Evolutionary conservation across 2,113 vertebrate genomes (phyloP), one percentile per base, ranked within the genome.

Genomic region (Pterocles orientalis): DNA sequence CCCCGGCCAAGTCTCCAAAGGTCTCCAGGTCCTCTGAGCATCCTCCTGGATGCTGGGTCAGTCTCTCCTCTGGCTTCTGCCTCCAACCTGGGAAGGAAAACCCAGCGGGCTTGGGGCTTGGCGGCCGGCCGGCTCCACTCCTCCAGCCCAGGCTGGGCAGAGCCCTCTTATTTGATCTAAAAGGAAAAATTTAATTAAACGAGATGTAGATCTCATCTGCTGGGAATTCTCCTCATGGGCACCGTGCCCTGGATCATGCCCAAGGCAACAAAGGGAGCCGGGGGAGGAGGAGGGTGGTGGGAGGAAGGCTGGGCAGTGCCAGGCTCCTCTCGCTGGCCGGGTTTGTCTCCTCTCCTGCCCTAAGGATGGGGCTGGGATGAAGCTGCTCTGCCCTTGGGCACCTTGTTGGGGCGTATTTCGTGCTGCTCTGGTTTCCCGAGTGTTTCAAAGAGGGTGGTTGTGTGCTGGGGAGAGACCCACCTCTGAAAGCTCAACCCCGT

Each of bases 261-360:
- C 86, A 77, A 65, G 72, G 72, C 65, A 61, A 19, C 25, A 24
- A 5, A 26, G 60, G 39, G 39, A 68, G 58, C 72, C 0, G 4
- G 54, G 39, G 21, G 73, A 94, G 84, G 72, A 86, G 68, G 68
- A 72, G 60, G 29, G 23, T 0, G 36, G 31, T 76, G 80, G 64
- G 89, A 95, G 83, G 96, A 94, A 94, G 84, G 72, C 53, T 64
- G 83, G 80, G 76, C 51, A 71, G 43, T 64, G 62, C 81, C 7
- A 15, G 64, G 25, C 56, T 87, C 68, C 34, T 92, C 53, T 65
- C 1, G 4, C 61, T 23, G 34, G 12, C 31, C 50, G 15, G 25
- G 18, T 36, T 60, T 70, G 13, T 53, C 14, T 31, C 29, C 25
- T 89, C 5, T 2, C 29, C 71, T 61, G 61, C 71, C 18, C 33